Evolutionary conservation across 1,140 invertebrate genomes (phyloP), one percentile per base, ranked within the genome.

Genomic region (Aphidius ervi): DNA sequence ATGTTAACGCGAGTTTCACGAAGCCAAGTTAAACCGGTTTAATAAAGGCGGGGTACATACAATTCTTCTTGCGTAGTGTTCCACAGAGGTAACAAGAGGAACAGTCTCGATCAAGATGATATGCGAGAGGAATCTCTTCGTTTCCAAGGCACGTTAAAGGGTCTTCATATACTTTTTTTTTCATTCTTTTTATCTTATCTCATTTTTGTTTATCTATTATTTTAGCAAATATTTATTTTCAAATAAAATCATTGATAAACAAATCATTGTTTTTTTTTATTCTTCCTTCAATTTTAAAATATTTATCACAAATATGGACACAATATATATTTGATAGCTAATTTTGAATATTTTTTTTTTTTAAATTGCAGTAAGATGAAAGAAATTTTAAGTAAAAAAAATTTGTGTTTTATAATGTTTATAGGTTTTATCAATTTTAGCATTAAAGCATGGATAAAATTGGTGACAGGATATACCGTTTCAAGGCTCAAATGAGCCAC

Each of bases 1-100:
- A 67, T 69, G 66, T 67, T 63, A 68, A 67, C 67, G 64, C 63
- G 61, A 69, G 70, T 70, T 70, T 70, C 65, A 68, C 70, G 63
- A 70, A 72, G 70, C 68, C 66, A 68, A 72, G 71, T 70, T 65
- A 70, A 73, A 73, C 71, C 71, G 71, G 71, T 73, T 73, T 72
- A 64, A 65, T 68, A 64, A 62, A 66, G 65, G 62, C 67, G 67
- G 63, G 23, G 60, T 58, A 59, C 57, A 57, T 61, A 63, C 65
- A 61, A 63, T 67, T 67, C 63, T 56, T 62, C 57, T 45, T 61
- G 55, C 63, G 61, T 63, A 63, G 61, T 62, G 50, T 61, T 63
- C 64, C 61, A 58, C 56, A 61, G 61, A 63, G 61, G 52, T 56
- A 60, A 47, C 39, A 55, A 37, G 48, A 47, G 55, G 59, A 62